Evolutionary conservation across 2,888 invertebrate genomes (phyloP), one percentile per base, ranked within the genome.

Genomic region (Lingula anatina): DNA sequence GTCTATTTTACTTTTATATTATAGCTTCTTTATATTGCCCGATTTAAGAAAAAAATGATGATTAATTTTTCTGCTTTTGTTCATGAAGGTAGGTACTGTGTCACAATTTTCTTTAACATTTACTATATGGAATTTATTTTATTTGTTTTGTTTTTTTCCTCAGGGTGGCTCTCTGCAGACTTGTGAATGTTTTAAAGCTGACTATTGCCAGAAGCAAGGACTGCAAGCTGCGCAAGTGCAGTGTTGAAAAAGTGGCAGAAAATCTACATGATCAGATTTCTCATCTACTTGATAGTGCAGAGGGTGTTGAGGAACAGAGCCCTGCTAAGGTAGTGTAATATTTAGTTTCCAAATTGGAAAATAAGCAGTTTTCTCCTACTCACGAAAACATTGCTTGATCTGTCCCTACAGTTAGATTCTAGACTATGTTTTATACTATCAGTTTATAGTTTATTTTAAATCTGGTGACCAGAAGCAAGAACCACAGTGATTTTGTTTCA

Each of bases 151-250:
- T 15, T 21, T 15, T 40, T 3, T 25, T 3, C 9, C 2, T 15
- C 55, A 72, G 72, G 26, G 57, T 58, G 35, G 66, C 70, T 1
- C 62, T 70, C 46, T 46, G 51, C 15, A 59, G 65, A 39, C 56
- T 69, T 7, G 50, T 72, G 7, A 62, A 58, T 41, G 55, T 66
- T 24, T 50, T 72, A 1, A 67, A 61, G 55, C 65, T 56, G 31
- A 62, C 62, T 41, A 59, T 72, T 35, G 42, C 63, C 37, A 65
- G 57, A 38, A 61, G 65, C 49, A 56, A 59, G 38, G 67, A 65
- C 46, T 63, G 60, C 23, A 55, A 53, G 31, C 58, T 68, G 39
- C 49, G 64, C 9, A 50, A 46, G 5, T 50, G 56, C 27, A 61
- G 60, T 59, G 59, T 67, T n/a, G 65, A 66, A 39, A 36, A 35